A percentile compares a stretch with the other conserved stretches of the same genome.
phyloP scores from a whole-genome alignment of 2,888 invertebrate species.

The Drosophila borborema region DNA sequence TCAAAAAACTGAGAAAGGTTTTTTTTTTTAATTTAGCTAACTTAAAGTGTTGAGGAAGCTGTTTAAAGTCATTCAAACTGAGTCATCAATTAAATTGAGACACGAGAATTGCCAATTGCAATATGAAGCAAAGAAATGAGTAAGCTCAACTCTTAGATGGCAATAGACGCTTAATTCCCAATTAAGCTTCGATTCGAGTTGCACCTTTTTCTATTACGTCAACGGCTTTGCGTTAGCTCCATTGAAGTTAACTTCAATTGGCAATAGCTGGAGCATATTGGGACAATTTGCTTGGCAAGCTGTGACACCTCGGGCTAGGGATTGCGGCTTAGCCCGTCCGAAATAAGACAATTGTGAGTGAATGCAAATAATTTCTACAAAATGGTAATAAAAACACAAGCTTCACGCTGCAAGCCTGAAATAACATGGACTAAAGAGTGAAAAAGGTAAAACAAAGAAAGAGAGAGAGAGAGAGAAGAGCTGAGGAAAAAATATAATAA shows the following conservation, averaged over 20 bases:
- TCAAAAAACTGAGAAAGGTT: too few relatives aligned
- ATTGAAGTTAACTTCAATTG: constrained; percentile 27
- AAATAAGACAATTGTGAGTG: constrained; percentile 38
- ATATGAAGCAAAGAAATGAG: background rate
- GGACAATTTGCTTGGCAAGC: constrained; percentile 37
- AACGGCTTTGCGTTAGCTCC: background rate
- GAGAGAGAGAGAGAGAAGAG: background rate
- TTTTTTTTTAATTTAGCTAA: too few relatives aligned
- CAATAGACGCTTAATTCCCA: background rate
- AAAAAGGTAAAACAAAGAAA: background rate
- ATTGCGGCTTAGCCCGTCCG: background rate
- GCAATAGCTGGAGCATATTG: constrained; percentile 39
- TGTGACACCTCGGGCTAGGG: constrained; percentile 25
- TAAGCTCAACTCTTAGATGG: background rate
- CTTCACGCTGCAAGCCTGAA: constrained; percentile 1
- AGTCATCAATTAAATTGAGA: background rate
- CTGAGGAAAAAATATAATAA: constrained; percentile 44
- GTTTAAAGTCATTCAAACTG: background rate
- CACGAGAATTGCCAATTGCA: background rate
- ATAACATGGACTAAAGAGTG: constrained; percentile 3
- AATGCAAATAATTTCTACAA: constrained; percentile 44
- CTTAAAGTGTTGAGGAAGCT: background rate
- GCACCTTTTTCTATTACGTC: background rate
- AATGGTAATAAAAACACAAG: constrained; percentile 25
- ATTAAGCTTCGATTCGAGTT: background rate